These are phyloP conservation scores for Sinocyclocheilus grahami DNA, from an alignment of 2,113 vertebrate genomes.

Conservation along the genomic window DNA sequence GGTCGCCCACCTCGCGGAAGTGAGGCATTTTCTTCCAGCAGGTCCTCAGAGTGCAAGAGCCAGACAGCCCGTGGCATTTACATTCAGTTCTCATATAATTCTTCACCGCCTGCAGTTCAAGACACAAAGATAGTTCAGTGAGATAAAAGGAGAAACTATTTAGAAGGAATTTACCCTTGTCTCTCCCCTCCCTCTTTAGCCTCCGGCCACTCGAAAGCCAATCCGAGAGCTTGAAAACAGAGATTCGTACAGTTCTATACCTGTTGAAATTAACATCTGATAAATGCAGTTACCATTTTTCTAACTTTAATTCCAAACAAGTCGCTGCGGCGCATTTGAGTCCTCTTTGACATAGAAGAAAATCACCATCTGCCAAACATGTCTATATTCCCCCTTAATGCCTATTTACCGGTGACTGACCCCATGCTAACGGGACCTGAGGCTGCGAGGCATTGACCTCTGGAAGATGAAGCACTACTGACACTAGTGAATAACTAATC, in stretches of 20 bases:
- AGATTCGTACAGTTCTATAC: constrained; percentile 73
- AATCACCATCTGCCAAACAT: constrained; percentile 29
- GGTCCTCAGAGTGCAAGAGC: constrained; percentile 93
- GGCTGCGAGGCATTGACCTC: constrained; percentile 48
- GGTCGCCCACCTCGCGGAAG: constrained; percentile 92
- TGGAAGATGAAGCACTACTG: constrained; percentile 34
- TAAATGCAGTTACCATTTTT: constrained; percentile 43
- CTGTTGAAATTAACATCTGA: constrained; percentile 77
- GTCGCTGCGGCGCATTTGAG: background rate
- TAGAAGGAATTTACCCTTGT: constrained; percentile 72
- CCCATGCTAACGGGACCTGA: constrained; percentile 52
- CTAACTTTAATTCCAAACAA: constrained; percentile 35
- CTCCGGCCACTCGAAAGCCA: constrained; percentile 75
- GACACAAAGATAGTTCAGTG: constrained; percentile 70
- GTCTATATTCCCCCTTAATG: constrained; percentile 39
- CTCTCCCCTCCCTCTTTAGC: constrained; percentile 60
- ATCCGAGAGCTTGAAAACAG: constrained; percentile 73
- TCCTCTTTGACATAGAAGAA: constrained; percentile 54
- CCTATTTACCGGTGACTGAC: constrained; percentile 70
- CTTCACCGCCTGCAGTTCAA: constrained; percentile 84
- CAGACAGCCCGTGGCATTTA: constrained; percentile 95
- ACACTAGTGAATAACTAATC: constrained; percentile 45
- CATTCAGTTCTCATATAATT: constrained; percentile 96
- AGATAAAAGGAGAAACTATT: constrained; percentile 78
- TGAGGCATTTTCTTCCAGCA: constrained; percentile 98